Evolutionary conservation across 2,113 vertebrate genomes (phyloP), one percentile per base, ranked within the genome.

Genomic region (Ploceus nigricollis): DNA sequence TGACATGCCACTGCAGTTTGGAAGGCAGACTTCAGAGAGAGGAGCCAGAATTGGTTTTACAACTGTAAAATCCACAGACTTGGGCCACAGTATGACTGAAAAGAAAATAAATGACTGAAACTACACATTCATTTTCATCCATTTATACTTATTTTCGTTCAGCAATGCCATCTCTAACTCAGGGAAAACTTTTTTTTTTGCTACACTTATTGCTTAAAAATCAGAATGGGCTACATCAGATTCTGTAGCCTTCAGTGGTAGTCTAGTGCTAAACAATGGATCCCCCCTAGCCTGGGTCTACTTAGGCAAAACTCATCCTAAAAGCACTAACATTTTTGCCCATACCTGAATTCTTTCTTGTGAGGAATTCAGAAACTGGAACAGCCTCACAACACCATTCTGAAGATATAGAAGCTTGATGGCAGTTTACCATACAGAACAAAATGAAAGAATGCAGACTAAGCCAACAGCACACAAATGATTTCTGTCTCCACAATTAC

Each of bases 31-130:
- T 94, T 90, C 91, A 44, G 25, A 70, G 37, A 94, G 69, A 90
- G 63, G 35, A 96, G 66, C 40, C 95, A 91, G 63, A 96, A 95
- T 80, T 83, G 35, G 71, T 92, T 90, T 84, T 91, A 89, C 80
- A 80, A 56, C 15, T 12, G 68, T 58, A 96, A 96, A 78, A 93
- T 37, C 53, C 51, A 53, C 19, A 96, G 79, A 88, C 22, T 75
- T 79, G 85, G 85, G 80, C 24, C 88, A 90, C n/a, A 91, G 28
- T 42, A 51, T 45, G 66, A 70, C 44, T 44, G 61, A 83, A 14
- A 3, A 56, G 28, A 82, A 94, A 91, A 82, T 37, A 93, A 89
- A 78, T 37, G 30, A 27, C 33, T 50, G n/a, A 85, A 64, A 10
- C 17, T 58, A 80, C 35, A 53, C 27, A 16, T 54, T 90, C 15